These are phyloP conservation scores for Drosophila miranda DNA, from an alignment of 1,140 invertebrate genomes.

Conservation along the genomic window DNA sequence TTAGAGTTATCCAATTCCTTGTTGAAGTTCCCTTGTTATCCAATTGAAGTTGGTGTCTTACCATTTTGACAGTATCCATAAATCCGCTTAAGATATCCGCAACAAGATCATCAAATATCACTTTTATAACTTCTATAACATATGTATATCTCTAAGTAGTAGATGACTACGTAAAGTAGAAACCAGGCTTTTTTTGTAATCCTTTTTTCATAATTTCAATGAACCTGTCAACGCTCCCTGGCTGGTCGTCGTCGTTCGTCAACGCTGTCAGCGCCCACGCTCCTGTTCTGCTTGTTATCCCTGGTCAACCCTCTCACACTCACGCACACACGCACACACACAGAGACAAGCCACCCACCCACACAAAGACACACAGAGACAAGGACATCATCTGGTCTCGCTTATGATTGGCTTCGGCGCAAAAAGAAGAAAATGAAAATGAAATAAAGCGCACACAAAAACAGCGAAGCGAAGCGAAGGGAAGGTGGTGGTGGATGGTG, in stretches of 20 bases:
- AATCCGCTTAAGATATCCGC: no score
- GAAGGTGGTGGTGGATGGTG: conserved; percentile 1
- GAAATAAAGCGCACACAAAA: conserved; percentile 68
- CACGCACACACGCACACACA: conserved; percentile 26
- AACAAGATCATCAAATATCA: no score
- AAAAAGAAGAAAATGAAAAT: conserved; percentile 77
- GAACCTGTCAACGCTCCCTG: conserved; percentile 61
- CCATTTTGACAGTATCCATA: not conserved
- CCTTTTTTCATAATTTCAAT: conserved; percentile 75
- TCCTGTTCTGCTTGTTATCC: conserved; percentile 30
- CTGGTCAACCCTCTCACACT: conserved; percentile 54
- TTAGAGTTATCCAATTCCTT: no score
- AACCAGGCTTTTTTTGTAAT: conserved; percentile 27
- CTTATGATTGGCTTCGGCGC: conserved; percentile 80
- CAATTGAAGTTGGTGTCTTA: no score
- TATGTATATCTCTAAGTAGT: no score
- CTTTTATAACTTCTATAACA: no score
- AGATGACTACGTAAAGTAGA: conserved; percentile 21
- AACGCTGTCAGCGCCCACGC: conserved; percentile 12
- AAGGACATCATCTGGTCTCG: conserved; percentile 54
- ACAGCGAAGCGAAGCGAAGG: not conserved
- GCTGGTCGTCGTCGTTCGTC: conserved; percentile 27
- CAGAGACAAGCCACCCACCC: conserved; percentile 14
- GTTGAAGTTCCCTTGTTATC: no score
- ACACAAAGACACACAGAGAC: conserved; percentile 25